Percentiles rank a stretch among this genome's conserved stretches.
Conservation (phyloP, 2,888 invertebrate genomes). For the Melanchra persicariae region DNA sequence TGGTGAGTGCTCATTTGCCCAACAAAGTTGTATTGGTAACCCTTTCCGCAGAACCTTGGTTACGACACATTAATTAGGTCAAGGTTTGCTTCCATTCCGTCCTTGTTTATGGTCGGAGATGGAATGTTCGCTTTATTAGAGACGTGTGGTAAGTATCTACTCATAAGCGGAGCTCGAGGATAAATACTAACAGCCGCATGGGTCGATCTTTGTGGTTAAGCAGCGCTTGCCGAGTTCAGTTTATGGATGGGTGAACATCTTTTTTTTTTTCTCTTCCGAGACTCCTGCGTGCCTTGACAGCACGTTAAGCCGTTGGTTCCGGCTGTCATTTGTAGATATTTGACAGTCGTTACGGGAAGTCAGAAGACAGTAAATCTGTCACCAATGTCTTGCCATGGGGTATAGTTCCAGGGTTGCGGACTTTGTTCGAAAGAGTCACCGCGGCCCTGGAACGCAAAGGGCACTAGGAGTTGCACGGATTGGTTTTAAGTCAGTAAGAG, state of each 20-base stretch:
- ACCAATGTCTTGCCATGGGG: too few relatives aligned
- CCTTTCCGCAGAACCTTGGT: conserved; percentile 13
- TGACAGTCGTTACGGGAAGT: too few relatives aligned
- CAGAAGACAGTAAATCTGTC: too few relatives aligned
- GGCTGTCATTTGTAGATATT: too few relatives aligned
- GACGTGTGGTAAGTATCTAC: conserved; percentile 5
- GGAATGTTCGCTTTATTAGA: conserved; percentile 3
- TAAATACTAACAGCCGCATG: neutral
- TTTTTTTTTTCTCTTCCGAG: too few relatives aligned
- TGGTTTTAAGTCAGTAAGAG: too few relatives aligned
- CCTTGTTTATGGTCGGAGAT: conserved; percentile 11
- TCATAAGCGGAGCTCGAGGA: neutral
- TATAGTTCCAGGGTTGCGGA: too few relatives aligned
- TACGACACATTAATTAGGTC: conserved; percentile 32
- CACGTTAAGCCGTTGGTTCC: too few relatives aligned
- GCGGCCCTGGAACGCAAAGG: too few relatives aligned
- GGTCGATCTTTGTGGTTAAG: neutral
- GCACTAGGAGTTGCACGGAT: too few relatives aligned
- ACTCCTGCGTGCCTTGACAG: neutral
- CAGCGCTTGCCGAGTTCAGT: neutral
- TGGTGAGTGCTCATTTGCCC: neutral
- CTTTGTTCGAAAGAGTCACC: too few relatives aligned
- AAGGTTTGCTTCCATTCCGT: conserved; percentile 14
- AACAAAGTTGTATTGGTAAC: conserved; percentile 8
- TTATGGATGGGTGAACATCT: neutral